phyloP scores from a whole-genome alignment of 2,888 invertebrate genomes.

The Synergus umbraculus region DNA sequence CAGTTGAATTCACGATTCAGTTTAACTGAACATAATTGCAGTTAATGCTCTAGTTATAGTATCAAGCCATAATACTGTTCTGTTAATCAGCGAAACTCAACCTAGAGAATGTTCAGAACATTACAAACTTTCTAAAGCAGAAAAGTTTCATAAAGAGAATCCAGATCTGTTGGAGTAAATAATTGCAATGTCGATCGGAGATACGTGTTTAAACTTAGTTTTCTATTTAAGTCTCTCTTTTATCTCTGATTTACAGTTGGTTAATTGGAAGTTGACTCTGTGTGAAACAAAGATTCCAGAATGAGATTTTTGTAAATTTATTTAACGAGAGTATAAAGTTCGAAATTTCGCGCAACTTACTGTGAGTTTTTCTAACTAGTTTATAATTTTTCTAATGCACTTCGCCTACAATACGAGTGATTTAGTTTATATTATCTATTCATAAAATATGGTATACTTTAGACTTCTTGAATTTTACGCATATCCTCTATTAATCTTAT shows the following conservation, averaged over 20 bases:
- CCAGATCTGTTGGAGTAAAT: conserved; percentile 25
- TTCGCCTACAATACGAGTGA: background rate
- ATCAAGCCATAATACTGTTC: background rate
- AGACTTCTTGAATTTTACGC: too few relatives aligned
- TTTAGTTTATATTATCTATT: background rate
- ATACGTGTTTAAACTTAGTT: conserved; percentile 33
- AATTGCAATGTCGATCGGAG: conserved; percentile 25
- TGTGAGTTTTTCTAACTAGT: background rate
- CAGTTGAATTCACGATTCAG: background rate
- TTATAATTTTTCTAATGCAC: too few relatives aligned
- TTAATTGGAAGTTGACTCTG: conserved; percentile 31
- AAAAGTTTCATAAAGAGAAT: conserved; percentile 21
- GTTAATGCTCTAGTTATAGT: background rate
- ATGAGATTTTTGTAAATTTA: background rate
- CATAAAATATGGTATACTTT: background rate
- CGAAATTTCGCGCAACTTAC: background rate
- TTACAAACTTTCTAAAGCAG: background rate
- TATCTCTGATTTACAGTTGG: conserved; percentile 17
- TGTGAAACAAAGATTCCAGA: conserved; percentile 6
- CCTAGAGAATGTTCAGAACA: background rate
- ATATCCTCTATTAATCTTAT: background rate
- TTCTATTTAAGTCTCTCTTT: conserved; percentile 5
- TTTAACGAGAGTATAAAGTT: background rate
- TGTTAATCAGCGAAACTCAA: background rate
- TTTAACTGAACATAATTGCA: conserved; percentile 8